Base-by-base conservation (phyloP, 2,888 invertebrate species). In the Caenorhabditis parvicauda region DNA sequence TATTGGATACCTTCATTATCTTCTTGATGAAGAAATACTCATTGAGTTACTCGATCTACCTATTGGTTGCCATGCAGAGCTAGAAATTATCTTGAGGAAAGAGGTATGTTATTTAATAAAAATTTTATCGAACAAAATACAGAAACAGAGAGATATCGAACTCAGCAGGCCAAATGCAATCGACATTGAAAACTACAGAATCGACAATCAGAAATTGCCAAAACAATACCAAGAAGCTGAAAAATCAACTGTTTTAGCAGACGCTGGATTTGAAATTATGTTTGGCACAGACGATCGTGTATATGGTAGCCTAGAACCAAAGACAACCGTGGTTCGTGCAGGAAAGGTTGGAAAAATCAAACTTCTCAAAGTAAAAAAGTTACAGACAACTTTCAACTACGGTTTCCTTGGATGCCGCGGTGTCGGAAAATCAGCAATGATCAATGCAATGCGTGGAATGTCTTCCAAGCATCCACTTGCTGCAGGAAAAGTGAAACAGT, bases 391-490 rank as follows among this genome's bases (percentile, higher is more conserved):
- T 21, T 72, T 72, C 54, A 72, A 72, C 53, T 72, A 72, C 52
- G 72, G 69, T 9, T 72, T 72, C 47, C 67, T 72, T 42, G 72
- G 72, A 5, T 57, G 63, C 7, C 24, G 32, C 12, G 61, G 66
- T 3, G 72, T 67, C 22, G 72, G 72, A 7, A 72, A 72, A 39
- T 67, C 67, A 12, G 45, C 66, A 1, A 25, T 72, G 49, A 69
- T 72, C 29, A 69, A 72, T 47, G 69, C 72, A 3, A 69, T 72
- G 65, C 38, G 72, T 43, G 72, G 72, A 32, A 70, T 72, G 63
- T 61, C 61, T 7, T 59, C 63, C 7, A 69, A 66, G 51, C 67
- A 70, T 61, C 64, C 67, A 28, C 46, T 65, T 5, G 64, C 72
- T 9, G 72, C 72, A 12, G 69, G 69, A 25, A 70, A 62, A 29